A percentile compares a stretch with the other conserved stretches of the same genome.
These are phyloP conservation scores for Pseudococcus longispinus DNA, from an alignment of 2,888 invertebrate genomes.

Conservation along the genomic window DNA sequence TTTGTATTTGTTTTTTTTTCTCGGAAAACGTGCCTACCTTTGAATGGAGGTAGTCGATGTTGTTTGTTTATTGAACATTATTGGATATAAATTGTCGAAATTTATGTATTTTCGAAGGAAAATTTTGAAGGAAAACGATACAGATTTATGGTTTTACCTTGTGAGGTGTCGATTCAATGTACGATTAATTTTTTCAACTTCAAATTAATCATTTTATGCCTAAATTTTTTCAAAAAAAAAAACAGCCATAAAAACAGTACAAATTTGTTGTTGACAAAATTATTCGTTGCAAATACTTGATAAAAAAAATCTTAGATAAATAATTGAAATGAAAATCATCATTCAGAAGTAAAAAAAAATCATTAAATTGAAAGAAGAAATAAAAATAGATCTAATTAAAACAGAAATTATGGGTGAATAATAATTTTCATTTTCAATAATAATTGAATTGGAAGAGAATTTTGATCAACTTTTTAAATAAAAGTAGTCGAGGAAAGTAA, in stretches of 20 bases:
- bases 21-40: not conserved
- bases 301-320: too few relatives aligned
- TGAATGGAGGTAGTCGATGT: not conserved
- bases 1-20: slow-evolving; percentile 2
- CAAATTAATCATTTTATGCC: not conserved
- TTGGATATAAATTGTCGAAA: not conserved
- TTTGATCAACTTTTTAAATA: too few relatives aligned
- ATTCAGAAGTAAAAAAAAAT: too few relatives aligned
- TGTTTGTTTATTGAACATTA: not conserved
- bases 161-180: not conserved
- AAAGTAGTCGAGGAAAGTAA: too few relatives aligned
- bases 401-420: too few relatives aligned
- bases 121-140: not conserved
- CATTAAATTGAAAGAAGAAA: too few relatives aligned
- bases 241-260: not conserved
- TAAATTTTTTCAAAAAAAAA: not conserved
- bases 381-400: too few relatives aligned
- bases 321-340: too few relatives aligned
- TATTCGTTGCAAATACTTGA: too few relatives aligned
- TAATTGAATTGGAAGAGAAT: too few relatives aligned
- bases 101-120: not conserved
- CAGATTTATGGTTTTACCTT: not conserved
- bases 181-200: not conserved
- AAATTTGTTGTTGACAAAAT: too few relatives aligned
- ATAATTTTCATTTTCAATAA: too few relatives aligned